These are phyloP conservation scores for Cichladusa arquata DNA, from an alignment of 2,113 vertebrate genomes.

Conservation along the genomic window DNA sequence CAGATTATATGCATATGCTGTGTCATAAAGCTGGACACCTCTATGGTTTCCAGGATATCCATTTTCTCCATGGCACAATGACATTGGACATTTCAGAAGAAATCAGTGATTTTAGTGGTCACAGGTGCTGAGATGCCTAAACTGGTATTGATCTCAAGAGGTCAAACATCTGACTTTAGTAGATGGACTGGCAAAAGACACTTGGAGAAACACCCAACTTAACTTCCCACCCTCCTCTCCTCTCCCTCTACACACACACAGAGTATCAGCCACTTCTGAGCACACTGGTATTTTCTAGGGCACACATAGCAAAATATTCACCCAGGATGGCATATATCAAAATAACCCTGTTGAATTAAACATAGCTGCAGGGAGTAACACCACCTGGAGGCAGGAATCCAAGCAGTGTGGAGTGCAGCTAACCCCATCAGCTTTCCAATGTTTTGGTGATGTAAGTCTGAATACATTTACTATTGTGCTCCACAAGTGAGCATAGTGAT, in stretches of 20 bases:
- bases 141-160: not conserved
- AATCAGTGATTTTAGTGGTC: not conserved
- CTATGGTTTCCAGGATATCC: not conserved
- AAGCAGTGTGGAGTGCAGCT: not conserved
- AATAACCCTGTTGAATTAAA: not conserved
- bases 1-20: not conserved
- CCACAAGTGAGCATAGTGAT: fast-evolving
- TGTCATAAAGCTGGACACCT: not conserved
- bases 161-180: not conserved
- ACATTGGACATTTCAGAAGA: not conserved
- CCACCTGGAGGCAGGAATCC: not conserved
- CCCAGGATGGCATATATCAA: not conserved
- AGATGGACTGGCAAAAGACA: not conserved
- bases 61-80: not conserved
- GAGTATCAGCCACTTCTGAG: not conserved
- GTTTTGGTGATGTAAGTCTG: not conserved
- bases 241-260: not conserved
- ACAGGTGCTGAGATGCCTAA: not conserved
- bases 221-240: not conserved
- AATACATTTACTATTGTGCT: not conserved
- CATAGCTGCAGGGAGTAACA: not conserved
- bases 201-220: not conserved
- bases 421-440: not conserved
- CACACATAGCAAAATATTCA: not conserved
- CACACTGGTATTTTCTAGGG: not conserved